A percentile compares a stretch with the other conserved stretches of the same genome.
Conservation (phyloP, 2,888 invertebrate genomes). For the Altica lythri region DNA sequence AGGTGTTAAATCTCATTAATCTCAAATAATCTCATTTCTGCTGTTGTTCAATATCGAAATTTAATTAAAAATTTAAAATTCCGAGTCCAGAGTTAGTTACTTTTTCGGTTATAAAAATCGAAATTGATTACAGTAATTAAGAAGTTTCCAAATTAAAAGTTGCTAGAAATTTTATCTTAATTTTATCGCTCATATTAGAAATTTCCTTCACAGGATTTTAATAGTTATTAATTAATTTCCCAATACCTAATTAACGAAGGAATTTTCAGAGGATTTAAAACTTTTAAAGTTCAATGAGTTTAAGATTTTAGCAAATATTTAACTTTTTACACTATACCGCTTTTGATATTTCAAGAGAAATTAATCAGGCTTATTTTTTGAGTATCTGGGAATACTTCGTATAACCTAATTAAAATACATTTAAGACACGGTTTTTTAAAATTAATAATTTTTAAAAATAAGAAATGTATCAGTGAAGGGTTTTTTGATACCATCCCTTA, state of each 20-base stretch:
- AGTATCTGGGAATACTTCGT: too few relatives aligned
- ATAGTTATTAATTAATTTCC: slow-evolving; percentile 29
- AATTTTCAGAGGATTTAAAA: slow-evolving; percentile 9
- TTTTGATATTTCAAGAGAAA: too few relatives aligned
- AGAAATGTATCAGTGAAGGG: too few relatives aligned
- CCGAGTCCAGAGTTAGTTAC: slow-evolving; percentile 2
- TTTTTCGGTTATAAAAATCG: slow-evolving; percentile 16
- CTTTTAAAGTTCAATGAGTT: slow-evolving; percentile 1
- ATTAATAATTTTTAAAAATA: too few relatives aligned
- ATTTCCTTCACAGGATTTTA: slow-evolving; percentile 21
- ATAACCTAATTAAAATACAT: too few relatives aligned
- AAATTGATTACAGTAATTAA: slow-evolving; percentile 36
- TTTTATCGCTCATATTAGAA: slow-evolving; percentile 33
- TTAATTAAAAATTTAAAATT: slow-evolving; percentile 20
- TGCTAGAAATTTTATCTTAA: slow-evolving; percentile 31
- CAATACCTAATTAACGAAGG: slow-evolving; percentile 19
- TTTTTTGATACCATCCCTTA: too few relatives aligned
- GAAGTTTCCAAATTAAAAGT: slow-evolving; percentile 39
- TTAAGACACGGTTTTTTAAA: too few relatives aligned
- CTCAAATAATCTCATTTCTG: too few relatives aligned
- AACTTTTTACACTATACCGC: background rate
- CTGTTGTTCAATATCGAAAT: slow-evolving; percentile 5
- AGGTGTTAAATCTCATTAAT: too few relatives aligned
- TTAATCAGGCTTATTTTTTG: too few relatives aligned
- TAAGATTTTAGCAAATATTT: background rate